phyloP scores from a whole-genome alignment of 2,113 vertebrate species.

The Thalassoma bifasciatum region DNA sequence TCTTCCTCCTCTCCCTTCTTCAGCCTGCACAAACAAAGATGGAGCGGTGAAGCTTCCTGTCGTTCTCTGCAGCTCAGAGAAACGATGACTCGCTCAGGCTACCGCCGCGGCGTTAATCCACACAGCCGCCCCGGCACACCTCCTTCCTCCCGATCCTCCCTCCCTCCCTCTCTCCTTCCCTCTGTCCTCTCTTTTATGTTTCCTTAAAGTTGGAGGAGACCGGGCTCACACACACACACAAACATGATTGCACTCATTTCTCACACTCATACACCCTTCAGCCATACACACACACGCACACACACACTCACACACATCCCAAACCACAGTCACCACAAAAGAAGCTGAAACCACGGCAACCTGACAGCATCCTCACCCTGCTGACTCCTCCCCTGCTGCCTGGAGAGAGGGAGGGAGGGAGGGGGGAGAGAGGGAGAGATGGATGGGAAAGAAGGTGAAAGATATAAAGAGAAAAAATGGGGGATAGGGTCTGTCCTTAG shows the following conservation, averaged over 20 bases:
- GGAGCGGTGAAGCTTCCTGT: slow-evolving; percentile 44
- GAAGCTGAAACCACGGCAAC: slow-evolving; percentile 76
- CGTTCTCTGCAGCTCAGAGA: slow-evolving; percentile 29
- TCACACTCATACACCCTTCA: slow-evolving; percentile 31
- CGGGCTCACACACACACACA: slow-evolving; percentile 10
- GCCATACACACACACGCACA: slow-evolving; percentile 28
- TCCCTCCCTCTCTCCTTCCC: no score
- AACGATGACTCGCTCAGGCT: slow-evolving; percentile 25
- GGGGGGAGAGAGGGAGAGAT: background rate
- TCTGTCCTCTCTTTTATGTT: no score
- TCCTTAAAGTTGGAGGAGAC: slow-evolving; percentile 44
- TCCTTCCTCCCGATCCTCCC: slow-evolving; percentile 4
- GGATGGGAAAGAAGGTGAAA: background rate
- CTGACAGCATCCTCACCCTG: slow-evolving; percentile 66
- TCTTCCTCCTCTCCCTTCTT: slow-evolving; percentile 6
- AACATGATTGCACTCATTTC: slow-evolving; percentile 21
- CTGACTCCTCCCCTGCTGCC: slow-evolving; percentile 56
- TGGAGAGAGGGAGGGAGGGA: slow-evolving; percentile 5
- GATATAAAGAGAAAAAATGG: background rate
- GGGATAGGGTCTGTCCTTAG: background rate
- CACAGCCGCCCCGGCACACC: slow-evolving; percentile 24
- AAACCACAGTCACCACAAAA: slow-evolving; percentile 28
- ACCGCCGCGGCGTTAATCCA: slow-evolving; percentile 34
- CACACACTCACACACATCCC: slow-evolving; percentile 21
- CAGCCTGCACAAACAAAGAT: slow-evolving; percentile 43